Percentiles rank a stretch among this genome's conserved stretches.
Evolutionary conservation across 2,113 vertebrate genomes (phyloP).

Genomic region (Zosterops borbonicus): DNA sequence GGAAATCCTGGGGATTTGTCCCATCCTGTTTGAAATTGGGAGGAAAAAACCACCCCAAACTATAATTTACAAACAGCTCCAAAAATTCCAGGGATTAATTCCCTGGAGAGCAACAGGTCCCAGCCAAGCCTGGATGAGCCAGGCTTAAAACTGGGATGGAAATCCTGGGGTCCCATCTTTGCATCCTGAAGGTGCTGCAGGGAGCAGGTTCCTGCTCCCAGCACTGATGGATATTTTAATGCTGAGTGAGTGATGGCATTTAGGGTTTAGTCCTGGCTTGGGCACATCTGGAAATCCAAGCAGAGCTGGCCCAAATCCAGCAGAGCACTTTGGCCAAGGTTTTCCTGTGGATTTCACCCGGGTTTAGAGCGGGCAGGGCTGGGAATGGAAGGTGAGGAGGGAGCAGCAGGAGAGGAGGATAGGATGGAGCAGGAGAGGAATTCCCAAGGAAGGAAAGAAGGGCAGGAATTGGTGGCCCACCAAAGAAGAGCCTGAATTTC

Average conservation of each 20-base stretch:
- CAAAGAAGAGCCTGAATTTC: background rate
- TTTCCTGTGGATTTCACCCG: background rate
- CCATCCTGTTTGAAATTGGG: no score
- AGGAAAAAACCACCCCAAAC: background rate
- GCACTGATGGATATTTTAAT: background rate
- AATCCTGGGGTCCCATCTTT: background rate
- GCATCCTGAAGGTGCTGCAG: background rate
- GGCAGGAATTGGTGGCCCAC: background rate
- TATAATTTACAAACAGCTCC: background rate
- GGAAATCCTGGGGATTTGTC: background rate
- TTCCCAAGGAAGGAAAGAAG: background rate
- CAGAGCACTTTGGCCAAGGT: background rate
- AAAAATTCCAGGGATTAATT: background rate
- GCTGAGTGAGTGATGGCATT: background rate
- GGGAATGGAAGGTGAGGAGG: background rate
- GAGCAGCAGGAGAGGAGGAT: background rate
- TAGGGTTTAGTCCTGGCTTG: background rate
- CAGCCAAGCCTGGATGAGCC: background rate
- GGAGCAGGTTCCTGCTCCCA: background rate
- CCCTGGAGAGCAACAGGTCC: background rate
- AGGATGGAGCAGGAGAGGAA: background rate
- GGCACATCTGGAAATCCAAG: background rate
- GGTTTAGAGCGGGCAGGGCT: background rate
- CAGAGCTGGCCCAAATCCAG: background rate
- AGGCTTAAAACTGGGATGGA: background rate